A percentile compares a stretch with the other conserved stretches of the same genome.
Evolutionary conservation across 2,113 vertebrate genomes (phyloP).

Genomic region (Ceyx margarethae): DNA sequence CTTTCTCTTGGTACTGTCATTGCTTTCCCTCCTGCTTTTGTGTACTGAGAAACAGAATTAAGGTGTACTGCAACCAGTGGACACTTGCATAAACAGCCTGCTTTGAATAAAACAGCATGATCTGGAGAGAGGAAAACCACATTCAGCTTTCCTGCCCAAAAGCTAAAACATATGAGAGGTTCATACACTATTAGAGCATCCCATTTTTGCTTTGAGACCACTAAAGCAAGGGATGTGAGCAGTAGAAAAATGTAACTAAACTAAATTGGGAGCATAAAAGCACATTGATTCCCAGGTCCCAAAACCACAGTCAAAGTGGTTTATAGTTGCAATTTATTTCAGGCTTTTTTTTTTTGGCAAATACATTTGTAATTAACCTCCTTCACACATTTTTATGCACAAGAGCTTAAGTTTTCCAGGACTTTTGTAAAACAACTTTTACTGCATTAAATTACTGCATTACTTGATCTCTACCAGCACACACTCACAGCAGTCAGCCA

Average conservation of each 20-base stretch:
- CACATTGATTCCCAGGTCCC: not conserved
- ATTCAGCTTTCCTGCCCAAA: not conserved
- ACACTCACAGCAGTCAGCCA: conserved; percentile 10
- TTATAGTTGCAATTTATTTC: conserved; percentile 37
- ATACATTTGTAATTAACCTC: not conserved
- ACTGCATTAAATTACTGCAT: conserved; percentile 51
- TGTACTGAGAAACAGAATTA: conserved; percentile 27
- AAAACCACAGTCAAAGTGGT: not conserved
- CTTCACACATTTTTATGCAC: not conserved
- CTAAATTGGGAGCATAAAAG: not conserved
- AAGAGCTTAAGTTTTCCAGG: conserved; percentile 24
- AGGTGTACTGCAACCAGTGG: conserved; percentile 50
- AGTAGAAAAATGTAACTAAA: not conserved
- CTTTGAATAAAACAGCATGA: not conserved
- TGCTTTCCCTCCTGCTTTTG: not conserved
- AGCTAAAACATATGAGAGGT: not conserved
- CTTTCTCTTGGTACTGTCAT: not conserved
- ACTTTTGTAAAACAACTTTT: conserved; percentile 45
- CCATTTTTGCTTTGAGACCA: not conserved
- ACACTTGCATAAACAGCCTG: conserved; percentile 28
- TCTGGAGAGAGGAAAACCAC: not conserved
- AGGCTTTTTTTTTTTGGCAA: not conserved
- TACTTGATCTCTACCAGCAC: conserved; percentile 20
- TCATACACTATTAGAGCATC: not conserved
- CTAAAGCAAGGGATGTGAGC: not conserved